Conservation (phyloP, 2,888 invertebrate genomes). For the Coleophora flavipennella region DNA sequence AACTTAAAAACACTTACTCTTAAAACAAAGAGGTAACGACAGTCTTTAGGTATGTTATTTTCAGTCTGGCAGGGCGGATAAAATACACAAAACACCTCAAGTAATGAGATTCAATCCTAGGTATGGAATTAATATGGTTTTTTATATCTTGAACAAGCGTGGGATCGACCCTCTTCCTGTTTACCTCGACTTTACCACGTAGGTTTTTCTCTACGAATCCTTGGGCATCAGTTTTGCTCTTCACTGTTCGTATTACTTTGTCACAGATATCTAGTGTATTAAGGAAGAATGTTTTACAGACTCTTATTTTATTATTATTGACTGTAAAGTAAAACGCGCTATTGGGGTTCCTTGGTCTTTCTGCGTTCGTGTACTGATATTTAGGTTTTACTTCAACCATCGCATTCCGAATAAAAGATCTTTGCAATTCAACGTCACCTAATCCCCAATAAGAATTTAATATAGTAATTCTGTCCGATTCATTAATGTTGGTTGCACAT, state of each 20-base stretch:
- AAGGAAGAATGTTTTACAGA: conserved; percentile 15
- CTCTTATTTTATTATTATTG: conserved; percentile 11
- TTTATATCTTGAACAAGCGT: conserved; percentile 9
- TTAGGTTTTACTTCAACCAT: conserved; percentile 13
- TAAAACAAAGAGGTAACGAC: no score
- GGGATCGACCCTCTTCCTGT: conserved; percentile 7
- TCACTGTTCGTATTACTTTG: conserved; percentile 11
- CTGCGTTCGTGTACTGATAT: conserved; percentile 13
- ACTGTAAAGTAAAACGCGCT: conserved; percentile 18
- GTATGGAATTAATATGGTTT: conserved; percentile 12
- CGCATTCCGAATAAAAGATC: conserved; percentile 10
- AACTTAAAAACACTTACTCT: neutral
- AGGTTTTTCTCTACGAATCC: conserved; percentile 8
- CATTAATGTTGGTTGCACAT: conserved; percentile 4
- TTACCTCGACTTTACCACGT: conserved; percentile 10
- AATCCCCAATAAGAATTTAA: conserved; percentile 12
- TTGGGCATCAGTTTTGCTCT: conserved; percentile 10
- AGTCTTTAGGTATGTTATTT: neutral
- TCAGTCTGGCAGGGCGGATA: neutral
- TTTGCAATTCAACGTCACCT: conserved; percentile 9
- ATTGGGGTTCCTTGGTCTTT: conserved; percentile 13
- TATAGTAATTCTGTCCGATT: conserved; percentile 7
- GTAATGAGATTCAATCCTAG: conserved; percentile 14
- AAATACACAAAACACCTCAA: conserved; percentile 1
- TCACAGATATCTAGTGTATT: conserved; percentile 14